Evolutionary conservation across 2,113 vertebrate genomes (phyloP).

Genomic region (Chiloscyllium plagiosum): DNA sequence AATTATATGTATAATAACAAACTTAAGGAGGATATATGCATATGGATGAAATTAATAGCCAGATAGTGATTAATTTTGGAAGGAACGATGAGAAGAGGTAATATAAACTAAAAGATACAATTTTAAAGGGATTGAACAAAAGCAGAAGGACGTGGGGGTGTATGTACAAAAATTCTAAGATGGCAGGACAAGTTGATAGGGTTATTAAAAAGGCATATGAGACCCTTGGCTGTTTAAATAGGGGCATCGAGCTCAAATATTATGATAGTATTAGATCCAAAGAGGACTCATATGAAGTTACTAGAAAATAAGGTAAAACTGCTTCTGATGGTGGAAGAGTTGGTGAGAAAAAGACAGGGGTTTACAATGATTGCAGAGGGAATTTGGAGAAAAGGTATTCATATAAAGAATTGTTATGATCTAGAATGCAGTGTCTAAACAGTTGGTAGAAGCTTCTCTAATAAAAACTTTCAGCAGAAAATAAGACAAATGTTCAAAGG

Average conservation of each 20-base stretch:
- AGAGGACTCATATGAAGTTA: too few relatives aligned
- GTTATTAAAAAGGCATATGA: neutral
- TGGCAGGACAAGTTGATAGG: neutral
- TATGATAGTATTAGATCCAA: too few relatives aligned
- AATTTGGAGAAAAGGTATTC: neutral
- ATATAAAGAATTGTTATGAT: neutral
- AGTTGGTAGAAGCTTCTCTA: neutral
- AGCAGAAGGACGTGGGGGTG: neutral
- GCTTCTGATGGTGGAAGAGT: neutral
- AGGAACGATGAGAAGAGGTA: neutral
- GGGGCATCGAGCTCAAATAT: neutral
- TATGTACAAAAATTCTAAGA: neutral
- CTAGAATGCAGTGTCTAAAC: neutral
- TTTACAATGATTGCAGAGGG: neutral
- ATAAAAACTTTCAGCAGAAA: neutral
- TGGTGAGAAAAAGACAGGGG: neutral
- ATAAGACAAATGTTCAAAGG: neutral
- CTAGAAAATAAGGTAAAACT: neutral
- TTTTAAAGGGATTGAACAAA: neutral
- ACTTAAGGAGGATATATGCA: neutral
- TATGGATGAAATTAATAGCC: neutral
- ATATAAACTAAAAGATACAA: neutral
- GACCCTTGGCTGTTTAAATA: neutral
- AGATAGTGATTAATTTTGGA: neutral
- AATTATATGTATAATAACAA: neutral